Base-by-base conservation (phyloP, 2,113 vertebrate genomes). In the Hiodon alosoides region DNA sequence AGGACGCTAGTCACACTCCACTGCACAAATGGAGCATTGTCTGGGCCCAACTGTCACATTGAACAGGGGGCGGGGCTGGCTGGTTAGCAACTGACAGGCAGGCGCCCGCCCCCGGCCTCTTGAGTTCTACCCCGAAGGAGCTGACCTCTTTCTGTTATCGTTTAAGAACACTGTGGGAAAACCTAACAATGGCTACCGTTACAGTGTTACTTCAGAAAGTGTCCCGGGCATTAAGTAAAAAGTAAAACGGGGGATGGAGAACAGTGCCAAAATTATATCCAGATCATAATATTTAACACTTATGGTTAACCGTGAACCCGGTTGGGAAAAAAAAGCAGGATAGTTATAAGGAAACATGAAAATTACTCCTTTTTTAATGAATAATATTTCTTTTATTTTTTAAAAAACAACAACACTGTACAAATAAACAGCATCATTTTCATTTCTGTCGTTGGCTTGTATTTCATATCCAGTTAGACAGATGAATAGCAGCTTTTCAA, bases 361-460 rank as follows among this genome's bases (percentile, higher is more conserved):
- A 65, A 46, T 69, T 11, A 7, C 47, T 4, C 31, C 0, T 62
- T 64, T 68, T 14, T 77, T 53, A 72, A 72, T 77, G 80, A 82
- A 80, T 83, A 83, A 79, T 79, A 83, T 71, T 77, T 47, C 60
- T 90, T 92, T 90, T 90, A 90, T 92, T 90, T 89, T 89, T 1
- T 1, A 31, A 71, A 88, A 90, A 88, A 88, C 86, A 85, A 69
- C 82, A 83, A 83, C 83, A 16, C 75, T 81, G 76, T 74, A 82
- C 73, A 73, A 73, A 66, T 70, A 82, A 71, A 83, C 69, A 83
- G 10, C 16, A 76, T 75, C 31, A 31, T 75, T 78, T 59, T 73
- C 46, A 77, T 75, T 84, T 76, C 75, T 80, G 69, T 80, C 77
- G 81, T 75, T 64, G 16, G 6, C 68, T 76, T 81, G 64, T 75